Conservation (phyloP, 2,113 vertebrate species). For the Mus spicilegus region DNA sequence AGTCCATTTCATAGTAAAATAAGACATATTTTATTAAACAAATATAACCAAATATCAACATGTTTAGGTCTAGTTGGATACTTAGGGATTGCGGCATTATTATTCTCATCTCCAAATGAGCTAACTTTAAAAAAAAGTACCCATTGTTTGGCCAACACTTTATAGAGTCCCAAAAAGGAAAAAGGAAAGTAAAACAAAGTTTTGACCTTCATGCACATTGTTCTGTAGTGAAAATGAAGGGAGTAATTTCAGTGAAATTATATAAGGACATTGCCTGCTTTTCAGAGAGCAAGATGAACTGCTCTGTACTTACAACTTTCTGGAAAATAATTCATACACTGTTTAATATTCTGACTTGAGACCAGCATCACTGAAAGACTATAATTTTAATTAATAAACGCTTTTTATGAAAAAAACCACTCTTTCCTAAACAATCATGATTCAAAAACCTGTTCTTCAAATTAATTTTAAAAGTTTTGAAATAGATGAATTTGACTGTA, state of each 20-base stretch:
- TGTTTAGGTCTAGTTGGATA: background rate
- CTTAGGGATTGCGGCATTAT: background rate
- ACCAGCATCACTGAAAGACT: background rate
- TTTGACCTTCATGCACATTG: background rate
- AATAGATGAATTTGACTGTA: background rate
- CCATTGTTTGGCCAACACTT: background rate
- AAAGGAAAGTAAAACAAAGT: background rate
- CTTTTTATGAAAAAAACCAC: constrained; percentile 1
- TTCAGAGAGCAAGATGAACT: constrained; percentile 35
- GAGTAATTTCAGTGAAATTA: constrained; percentile 45
- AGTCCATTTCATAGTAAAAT: constrained; percentile 17
- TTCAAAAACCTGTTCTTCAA: constrained; percentile 35
- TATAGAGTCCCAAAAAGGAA: background rate
- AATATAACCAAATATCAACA: background rate
- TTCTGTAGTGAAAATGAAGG: background rate
- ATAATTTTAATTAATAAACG: constrained; percentile 64
- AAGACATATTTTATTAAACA: background rate
- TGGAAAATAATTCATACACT: constrained; percentile 38
- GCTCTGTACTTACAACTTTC: constrained; percentile 40
- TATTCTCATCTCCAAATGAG: background rate
- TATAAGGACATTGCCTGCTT: background rate
- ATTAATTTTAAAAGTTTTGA: constrained; percentile 54
- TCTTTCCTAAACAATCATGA: constrained; percentile 43
- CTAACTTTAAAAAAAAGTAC: background rate
- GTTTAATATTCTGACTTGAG: constrained; percentile 62